Evolutionary conservation across 2,888 invertebrate species (phyloP).

Genomic region (Gari tellinella): DNA sequence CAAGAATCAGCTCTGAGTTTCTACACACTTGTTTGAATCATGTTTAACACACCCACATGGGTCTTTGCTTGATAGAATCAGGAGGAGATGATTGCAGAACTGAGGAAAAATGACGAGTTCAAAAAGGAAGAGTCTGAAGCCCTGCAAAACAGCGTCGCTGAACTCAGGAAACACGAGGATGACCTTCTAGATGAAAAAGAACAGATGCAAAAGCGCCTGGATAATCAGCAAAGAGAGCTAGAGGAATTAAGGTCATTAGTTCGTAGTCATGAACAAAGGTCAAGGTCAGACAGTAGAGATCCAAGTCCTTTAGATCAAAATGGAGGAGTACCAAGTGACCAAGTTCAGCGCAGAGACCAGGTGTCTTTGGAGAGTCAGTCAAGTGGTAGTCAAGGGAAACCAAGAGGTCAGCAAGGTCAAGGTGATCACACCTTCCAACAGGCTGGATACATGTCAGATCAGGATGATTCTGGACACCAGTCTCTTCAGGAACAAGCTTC

Average conservation of each 20-base stretch:
- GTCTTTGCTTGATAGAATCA: no score
- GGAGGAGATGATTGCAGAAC: no score
- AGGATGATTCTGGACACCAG: conserved; percentile 12
- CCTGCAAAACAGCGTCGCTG: no score
- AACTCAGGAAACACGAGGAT: no score
- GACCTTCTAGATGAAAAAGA: no score
- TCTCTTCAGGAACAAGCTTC: neutral
- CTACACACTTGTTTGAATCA: no score
- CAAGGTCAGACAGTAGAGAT: conserved; percentile 25
- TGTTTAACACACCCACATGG: no score
- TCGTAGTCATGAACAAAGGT: conserved; percentile 22
- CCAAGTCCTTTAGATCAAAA: conserved; percentile 41
- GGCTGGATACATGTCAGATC: neutral
- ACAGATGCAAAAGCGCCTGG: conserved; percentile 41
- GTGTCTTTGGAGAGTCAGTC: neutral
- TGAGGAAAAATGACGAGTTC: no score
- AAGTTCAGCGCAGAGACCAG: neutral
- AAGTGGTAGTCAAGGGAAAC: no score
- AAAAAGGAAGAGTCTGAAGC: no score
- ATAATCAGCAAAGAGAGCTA: conserved; percentile 50
- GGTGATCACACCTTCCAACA: neutral
- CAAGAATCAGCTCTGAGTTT: no score
- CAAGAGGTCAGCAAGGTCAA: neutral
- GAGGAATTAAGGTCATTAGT: conserved; percentile 29
- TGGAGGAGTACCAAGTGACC: conserved; percentile 14